Percentiles rank a stretch among this genome's conserved stretches.
phyloP scores from a whole-genome alignment of 2,113 vertebrate species.

The Pyxicephalus adspersus region DNA sequence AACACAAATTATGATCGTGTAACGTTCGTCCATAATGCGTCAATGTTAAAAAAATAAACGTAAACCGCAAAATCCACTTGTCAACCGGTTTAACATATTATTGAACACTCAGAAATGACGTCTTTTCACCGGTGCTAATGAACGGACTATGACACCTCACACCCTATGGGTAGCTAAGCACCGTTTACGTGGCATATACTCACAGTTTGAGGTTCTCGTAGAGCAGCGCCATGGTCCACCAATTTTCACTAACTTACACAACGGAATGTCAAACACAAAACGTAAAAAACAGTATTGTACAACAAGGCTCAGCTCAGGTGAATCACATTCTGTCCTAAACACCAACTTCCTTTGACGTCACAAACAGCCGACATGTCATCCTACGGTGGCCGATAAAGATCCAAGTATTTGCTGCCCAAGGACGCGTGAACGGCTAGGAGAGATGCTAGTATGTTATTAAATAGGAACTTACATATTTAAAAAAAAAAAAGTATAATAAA shows the following conservation, averaged over 20 bases:
- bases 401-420: not conserved
- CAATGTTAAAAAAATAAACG: no score
- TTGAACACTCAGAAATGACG: no score
- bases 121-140: no score
- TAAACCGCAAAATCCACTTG: no score
- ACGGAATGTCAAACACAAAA: not conserved
- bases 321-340: constrained; percentile 3
- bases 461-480: no score
- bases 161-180: not conserved
- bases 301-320: not conserved
- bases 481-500: no score
- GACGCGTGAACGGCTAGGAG: no score
- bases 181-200: not conserved
- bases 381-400: not conserved
- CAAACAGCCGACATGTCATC: not conserved
- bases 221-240: constrained; percentile 16
- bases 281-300: not conserved
- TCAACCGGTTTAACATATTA: no score
- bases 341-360: constrained; percentile 15
- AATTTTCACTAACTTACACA: not conserved
- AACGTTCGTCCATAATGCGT: no score
- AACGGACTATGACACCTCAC: no score
- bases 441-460: no score
- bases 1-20: not conserved
- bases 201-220: constrained; percentile 19